Evolutionary conservation across 2,888 invertebrate genomes (phyloP), one percentile per base, ranked within the genome.

Genomic region (Nomada fabriciana): DNA sequence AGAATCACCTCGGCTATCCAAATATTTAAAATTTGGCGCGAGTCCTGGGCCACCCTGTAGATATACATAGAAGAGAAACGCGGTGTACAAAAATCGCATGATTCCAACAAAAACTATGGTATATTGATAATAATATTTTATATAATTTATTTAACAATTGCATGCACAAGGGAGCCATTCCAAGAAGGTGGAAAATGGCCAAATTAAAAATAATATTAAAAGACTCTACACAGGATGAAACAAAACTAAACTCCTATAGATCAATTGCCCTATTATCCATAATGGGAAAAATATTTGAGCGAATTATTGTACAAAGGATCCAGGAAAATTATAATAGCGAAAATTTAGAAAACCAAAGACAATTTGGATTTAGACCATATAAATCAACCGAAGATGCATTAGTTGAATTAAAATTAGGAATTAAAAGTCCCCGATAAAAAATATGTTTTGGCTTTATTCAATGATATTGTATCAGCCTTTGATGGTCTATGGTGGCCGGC

Each of bases 121-220:
- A 42, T 15, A 3, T 15, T 5, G 29, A 25, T 13, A 15, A 29
- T 4, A 29, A 29, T 4, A 7, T 60, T 3, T 23, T 60, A 0
- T 60, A 60, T 25, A n/a, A 20, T 11, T 5, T 69, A 20, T 57
- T 23, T 42, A 69, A 69, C 20, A 69, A 42, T 0, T 53, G 55
- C 29, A 29, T 36, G 5, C 1, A 25, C 11, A 3, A 42, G 42
- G 20, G 2, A 10, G 0, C 11, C n/a, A 29, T 72, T 55, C 64
- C 73, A 23, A 55, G 20, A 2, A 10, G n/a, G 2, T 74, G 74
- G 74, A 74, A 74, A 59, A 43, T 23, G 25, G 47, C 57, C 3
- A 47, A 74, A 25, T 3, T 74, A 15, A 55, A 5, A 20, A 25
- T 59, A n/a, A 64, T 74, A 18, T 25, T 47, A 9, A 74, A 74